A percentile compares a stretch with the other conserved stretches of the same genome.
These are phyloP conservation scores for Lipophrys pholis DNA, from an alignment of 2,113 vertebrate genomes.

Conservation along the genomic window DNA sequence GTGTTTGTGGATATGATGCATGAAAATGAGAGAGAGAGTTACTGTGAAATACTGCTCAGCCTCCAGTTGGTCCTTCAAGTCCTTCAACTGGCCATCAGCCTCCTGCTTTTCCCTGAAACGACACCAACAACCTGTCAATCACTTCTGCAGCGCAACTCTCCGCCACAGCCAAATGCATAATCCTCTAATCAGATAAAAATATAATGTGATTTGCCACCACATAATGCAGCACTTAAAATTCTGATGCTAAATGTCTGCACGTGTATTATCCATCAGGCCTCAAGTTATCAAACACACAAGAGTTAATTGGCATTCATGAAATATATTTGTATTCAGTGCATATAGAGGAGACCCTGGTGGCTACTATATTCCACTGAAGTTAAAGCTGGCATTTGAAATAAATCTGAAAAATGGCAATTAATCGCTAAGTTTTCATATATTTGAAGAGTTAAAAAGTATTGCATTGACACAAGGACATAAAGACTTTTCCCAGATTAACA, in stretches of 20 bases:
- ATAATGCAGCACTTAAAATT: neutral
- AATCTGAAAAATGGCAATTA: no score
- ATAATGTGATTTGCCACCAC: constrained; percentile 10
- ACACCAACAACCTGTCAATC: constrained; percentile 66
- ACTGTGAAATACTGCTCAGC: constrained; percentile 97
- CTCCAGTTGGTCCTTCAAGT: constrained; percentile 96
- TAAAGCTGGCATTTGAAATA: no score
- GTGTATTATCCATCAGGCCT: neutral
- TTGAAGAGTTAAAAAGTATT: no score
- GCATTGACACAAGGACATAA: no score
- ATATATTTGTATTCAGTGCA: no score
- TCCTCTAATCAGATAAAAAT: constrained; percentile 26
- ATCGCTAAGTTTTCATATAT: no score
- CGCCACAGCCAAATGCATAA: constrained; percentile 38
- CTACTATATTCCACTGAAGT: no score
- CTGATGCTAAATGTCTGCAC: neutral
- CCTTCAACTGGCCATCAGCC: constrained; percentile 92
- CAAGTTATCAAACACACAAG: no score
- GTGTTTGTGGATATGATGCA: constrained; percentile 15
- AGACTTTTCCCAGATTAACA: no score
- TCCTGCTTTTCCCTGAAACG: constrained; percentile 91
- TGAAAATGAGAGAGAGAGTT: constrained; percentile 43
- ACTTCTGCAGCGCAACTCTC: constrained; percentile 13
- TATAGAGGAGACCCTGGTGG: no score
- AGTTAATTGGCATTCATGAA: no score